Evolutionary conservation across 2,888 invertebrate species (phyloP), one percentile per base, ranked within the genome.

Genomic region (Notocelia uddmanniana): DNA sequence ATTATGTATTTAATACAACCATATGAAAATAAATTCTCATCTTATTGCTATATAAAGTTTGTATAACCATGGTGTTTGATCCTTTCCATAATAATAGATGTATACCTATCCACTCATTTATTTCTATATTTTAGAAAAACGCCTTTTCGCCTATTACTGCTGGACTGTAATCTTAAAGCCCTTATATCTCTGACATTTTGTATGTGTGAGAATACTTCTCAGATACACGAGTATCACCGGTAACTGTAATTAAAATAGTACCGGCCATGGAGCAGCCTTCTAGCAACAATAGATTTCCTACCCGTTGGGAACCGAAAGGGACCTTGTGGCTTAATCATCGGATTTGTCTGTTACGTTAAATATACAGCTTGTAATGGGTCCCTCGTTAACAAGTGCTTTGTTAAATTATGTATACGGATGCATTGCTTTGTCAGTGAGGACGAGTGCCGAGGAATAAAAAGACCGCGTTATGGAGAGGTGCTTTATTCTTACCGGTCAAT

Each of bases 231-330:
- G n/a, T 64, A 64, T 64, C 54, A 64, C 64, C 52, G 21, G 52
- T 13, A 52, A 60, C 59, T 52, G 31, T 58, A 41, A 71, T 59
- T 54, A 66, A 59, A 34, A 52, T 19, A 31, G 52, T 26, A n/a
- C 13, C 55, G 50, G 21, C 66, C 70, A 45, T 66, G 58, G 59
- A 10, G 19, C 59, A 67, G 71, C 60, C 66, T 70, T 60, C 54
- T 26, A n/a, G 19, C 31, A 71, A 71, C 71, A 71, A 71, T 71
- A 26, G 71, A 19, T 60, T 67, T 71, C 60, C 54, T 71, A 71
- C 67, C 69, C 64, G 41, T 21, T 71, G 71, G 71, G 67, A 71
- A 71, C 60, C 19, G 45, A 62, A 37, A 15, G 26, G 23, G 54
- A 60, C 71, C 71, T 71, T 71, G 71, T 59, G 59, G 15, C 37